Evolutionary conservation across 1,140 invertebrate genomes (phyloP), one percentile per base, ranked within the genome.

Genomic region (Hypsibius dujardini): DNA sequence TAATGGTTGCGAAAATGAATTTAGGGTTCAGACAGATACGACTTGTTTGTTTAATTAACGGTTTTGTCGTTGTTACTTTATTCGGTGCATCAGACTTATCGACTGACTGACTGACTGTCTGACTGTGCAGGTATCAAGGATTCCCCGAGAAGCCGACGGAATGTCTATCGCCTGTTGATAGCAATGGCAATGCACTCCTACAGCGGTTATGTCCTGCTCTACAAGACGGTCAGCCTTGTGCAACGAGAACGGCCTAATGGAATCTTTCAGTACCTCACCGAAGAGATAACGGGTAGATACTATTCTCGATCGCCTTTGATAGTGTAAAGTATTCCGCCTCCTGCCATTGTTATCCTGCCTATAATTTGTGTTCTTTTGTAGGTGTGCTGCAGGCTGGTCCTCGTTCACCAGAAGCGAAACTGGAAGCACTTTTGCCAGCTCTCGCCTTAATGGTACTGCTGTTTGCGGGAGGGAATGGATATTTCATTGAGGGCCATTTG

Each of bases 401-500:
- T n/a, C 50, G n/a, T 7, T 56, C 50, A 12, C 7, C 50, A 7
- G 50, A 56, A 56, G 7, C 7, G 7, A 7, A n/a, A n/a, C 50
- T 56, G 50, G 50, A 56, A n/a, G 7, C n/a, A 7, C 50, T 56
- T 7, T 12, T 56, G 7, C 50, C 50, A n/a, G 7, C 50, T 56
- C 50, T 56, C 7, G 50, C 50, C n/a, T n/a, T 56, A 7, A 56
- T 56, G 50, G 50, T n/a, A 0, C 7, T 56, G 50, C 50, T 56
- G n/a, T 56, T 56, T 56, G 50, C 50, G 7, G 50, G 50, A 56
- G 50, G 50, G 7, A 56, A 56, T n/a, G 50, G 50, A n/a, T 56
- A 12, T n/a, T 56, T 56, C 50, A 56, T 56, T n/a, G 50, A 56
- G n/a, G n/a, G 50, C 50, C 50, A 56, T 56, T n/a, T 56, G n/a